phyloP scores from a whole-genome alignment of 2,888 invertebrate genomes.

The Thera obeliscata region DNA sequence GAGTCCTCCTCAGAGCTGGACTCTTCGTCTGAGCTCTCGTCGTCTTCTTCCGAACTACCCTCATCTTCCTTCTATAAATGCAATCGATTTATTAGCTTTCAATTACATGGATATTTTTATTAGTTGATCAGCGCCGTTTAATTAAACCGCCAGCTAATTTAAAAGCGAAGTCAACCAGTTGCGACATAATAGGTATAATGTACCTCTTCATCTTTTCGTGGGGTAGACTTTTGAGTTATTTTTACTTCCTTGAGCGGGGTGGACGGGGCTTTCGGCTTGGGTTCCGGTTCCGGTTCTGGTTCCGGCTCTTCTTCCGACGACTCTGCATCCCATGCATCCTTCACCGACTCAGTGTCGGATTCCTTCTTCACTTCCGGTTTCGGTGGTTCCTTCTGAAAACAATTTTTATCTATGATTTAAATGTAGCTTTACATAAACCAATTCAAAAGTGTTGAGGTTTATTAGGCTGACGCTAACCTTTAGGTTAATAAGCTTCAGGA shows the following conservation, averaged over 20 bases:
- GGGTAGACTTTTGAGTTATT: conserved; percentile 37
- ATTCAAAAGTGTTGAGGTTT: background rate
- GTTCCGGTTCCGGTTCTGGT: conserved; percentile 41
- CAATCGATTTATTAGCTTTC: background rate
- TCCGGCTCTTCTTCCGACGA: conserved; percentile 83
- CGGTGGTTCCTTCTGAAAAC: conserved; percentile 56
- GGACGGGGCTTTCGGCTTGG: conserved; percentile 50
- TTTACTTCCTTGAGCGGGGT: conserved; percentile 57
- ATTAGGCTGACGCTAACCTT: background rate
- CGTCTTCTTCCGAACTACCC: conserved; percentile 72
- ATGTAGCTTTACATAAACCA: too few relatives aligned
- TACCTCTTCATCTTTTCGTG: conserved; percentile 60
- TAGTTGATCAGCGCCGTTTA: too few relatives aligned
- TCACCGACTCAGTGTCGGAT: conserved; percentile 85
- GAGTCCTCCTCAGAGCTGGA: conserved; percentile 85
- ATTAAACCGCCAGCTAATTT: too few relatives aligned
- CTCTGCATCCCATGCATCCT: conserved; percentile 94
- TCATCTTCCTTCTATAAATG: conserved; percentile 72
- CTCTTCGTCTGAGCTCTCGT: conserved; percentile 79
- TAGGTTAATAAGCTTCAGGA: background rate
- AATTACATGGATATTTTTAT: background rate
- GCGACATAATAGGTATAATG: background rate
- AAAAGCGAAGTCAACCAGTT: too few relatives aligned
- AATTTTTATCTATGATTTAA: background rate
- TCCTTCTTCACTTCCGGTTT: conserved; percentile 63